These are phyloP conservation scores for Cheilinus undulatus DNA, from an alignment of 2,113 vertebrate genomes.

Conservation along the genomic window DNA sequence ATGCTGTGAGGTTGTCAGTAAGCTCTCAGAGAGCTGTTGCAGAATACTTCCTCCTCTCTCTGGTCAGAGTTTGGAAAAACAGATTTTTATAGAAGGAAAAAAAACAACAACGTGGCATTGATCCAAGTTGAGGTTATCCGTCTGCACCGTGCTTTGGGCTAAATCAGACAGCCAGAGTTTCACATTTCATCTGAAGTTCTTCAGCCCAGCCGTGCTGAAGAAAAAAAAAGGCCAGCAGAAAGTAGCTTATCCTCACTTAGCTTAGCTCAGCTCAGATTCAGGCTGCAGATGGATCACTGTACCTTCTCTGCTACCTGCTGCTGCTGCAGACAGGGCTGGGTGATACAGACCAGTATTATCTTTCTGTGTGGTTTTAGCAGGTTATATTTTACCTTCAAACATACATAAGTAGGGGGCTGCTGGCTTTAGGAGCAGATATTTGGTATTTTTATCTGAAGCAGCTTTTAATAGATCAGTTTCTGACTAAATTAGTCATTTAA, in stretches of 20 bases:
- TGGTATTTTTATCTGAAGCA: no score
- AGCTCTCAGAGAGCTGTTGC: neutral
- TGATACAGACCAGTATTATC: no score
- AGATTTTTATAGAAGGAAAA: neutral
- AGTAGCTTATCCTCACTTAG: constrained; percentile 5
- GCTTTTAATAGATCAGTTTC: no score
- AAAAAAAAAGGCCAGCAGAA: neutral
- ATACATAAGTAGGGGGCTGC: no score
- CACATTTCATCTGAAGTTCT: constrained; percentile 8
- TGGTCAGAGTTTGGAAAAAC: neutral
- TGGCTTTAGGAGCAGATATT: no score
- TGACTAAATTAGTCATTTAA: no score
- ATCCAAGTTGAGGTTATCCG: neutral
- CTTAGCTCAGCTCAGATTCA: constrained; percentile 32
- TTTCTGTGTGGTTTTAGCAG: no score
- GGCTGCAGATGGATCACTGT: constrained; percentile 84
- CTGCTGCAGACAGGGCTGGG: constrained; percentile 83
- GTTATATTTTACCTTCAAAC: no score
- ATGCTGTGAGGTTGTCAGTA: neutral
- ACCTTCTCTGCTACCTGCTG: constrained; percentile 25
- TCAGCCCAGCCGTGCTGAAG: neutral
- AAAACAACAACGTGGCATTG: neutral
- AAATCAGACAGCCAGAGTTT: neutral
- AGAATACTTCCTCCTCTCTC: neutral
- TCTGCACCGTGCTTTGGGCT: neutral